Percentiles rank a stretch among this genome's conserved stretches.
phyloP scores from a whole-genome alignment of 2,797 vertebrate genomes.

The Scleropages formosus region DNA sequence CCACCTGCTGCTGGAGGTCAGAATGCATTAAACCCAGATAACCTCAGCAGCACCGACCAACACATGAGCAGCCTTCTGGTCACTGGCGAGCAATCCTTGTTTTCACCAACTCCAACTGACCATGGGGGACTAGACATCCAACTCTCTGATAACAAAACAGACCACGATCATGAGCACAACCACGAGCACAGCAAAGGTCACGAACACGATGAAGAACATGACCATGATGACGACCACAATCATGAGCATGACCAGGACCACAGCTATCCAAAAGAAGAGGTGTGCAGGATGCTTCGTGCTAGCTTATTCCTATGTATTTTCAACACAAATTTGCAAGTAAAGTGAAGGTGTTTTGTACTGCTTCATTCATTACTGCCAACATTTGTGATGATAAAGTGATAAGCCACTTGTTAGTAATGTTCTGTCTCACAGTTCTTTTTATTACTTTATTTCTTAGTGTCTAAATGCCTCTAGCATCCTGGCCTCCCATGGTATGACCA shows the following conservation, averaged over 20 bases:
- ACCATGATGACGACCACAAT: constrained; percentile 3
- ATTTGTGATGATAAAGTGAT: neutral
- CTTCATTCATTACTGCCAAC: neutral
- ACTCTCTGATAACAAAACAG: constrained; percentile 19
- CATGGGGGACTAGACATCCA: neutral
- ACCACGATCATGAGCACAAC: constrained; percentile 16
- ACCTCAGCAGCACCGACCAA: neutral
- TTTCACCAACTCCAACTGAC: neutral
- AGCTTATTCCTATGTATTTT: neutral
- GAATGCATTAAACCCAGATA: neutral
- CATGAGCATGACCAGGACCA: neutral
- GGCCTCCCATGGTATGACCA: constrained; percentile 79
- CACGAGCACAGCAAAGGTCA: constrained; percentile 6
- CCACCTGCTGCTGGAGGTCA: neutral
- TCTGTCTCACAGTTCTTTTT: neutral
- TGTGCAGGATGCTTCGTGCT: constrained; percentile 36
- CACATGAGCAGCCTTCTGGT: constrained; percentile 32
- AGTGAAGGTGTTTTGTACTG: neutral
- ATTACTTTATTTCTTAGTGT: constrained; percentile 66
- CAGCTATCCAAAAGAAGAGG: constrained; percentile 47
- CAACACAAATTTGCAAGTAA: too few species aligned
- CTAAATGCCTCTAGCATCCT: constrained; percentile 83
- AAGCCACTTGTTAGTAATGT: neutral
- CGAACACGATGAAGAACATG: constrained; percentile 21
- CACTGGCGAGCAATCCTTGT: constrained; percentile 28